A percentile compares a stretch with the other conserved stretches of the same genome.
Evolutionary conservation across 2,113 vertebrate species (phyloP).

Genomic region (Hemicordylus capensis): DNA sequence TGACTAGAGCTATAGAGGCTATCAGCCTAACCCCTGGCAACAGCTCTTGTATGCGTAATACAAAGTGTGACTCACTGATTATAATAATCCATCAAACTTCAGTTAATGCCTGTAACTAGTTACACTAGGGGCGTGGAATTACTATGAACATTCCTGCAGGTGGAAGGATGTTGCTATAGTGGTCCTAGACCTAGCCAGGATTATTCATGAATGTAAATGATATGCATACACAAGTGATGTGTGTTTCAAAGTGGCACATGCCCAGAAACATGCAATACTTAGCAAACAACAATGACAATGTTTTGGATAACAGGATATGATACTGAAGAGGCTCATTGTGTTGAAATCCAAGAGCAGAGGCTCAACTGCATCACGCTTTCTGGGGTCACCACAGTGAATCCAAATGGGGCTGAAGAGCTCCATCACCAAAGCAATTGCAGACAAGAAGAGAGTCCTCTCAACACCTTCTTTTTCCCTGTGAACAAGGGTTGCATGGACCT

Average conservation of each 20-base stretch:
- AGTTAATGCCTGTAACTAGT: fast-evolving
- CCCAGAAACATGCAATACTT: slow-evolving; percentile 47
- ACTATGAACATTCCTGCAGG: background rate
- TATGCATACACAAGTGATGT: slow-evolving; percentile 10
- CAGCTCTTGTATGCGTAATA: background rate
- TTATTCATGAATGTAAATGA: slow-evolving; percentile 36
- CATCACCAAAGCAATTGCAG: slow-evolving; percentile 68
- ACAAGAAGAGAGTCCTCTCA: slow-evolving; percentile 61
- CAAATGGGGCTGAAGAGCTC: slow-evolving; percentile 77
- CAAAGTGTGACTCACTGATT: slow-evolving; percentile 12
- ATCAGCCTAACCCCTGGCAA: background rate
- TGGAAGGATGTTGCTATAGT: background rate
- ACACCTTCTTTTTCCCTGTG: slow-evolving; percentile 8
- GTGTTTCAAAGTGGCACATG: slow-evolving; percentile 32
- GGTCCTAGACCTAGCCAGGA: background rate
- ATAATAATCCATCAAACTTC: slow-evolving; percentile 10
- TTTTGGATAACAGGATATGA: slow-evolving; percentile 68
- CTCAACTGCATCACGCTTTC: slow-evolving; percentile 68
- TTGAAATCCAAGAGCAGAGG: slow-evolving; percentile 62
- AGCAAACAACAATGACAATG: slow-evolving; percentile 60
- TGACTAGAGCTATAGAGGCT: too few species aligned
- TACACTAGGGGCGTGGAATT: background rate
- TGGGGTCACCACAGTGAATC: slow-evolving; percentile 77
- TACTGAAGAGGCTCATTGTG: slow-evolving; percentile 67
- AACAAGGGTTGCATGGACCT: slow-evolving; percentile 70